A percentile compares a stretch with the other conserved stretches of the same genome.
These are phyloP conservation scores for Ceratosolen solmsi DNA, from an alignment of 1,140 invertebrate species.

Conservation along the genomic window DNA sequence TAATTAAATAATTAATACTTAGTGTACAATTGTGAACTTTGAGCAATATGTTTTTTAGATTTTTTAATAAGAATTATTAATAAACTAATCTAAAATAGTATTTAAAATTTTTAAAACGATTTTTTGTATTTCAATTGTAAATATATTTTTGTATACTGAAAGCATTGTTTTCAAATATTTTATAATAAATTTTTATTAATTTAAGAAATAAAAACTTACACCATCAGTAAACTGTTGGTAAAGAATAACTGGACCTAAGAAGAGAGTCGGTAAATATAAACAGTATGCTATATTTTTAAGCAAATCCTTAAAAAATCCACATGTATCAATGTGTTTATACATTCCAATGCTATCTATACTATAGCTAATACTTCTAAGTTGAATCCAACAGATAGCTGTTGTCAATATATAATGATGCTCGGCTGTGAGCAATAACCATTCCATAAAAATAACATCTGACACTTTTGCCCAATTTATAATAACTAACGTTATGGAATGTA, in stretches of 20 bases:
- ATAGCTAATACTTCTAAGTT: conserved; percentile 75
- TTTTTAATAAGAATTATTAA: no score
- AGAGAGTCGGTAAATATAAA: conserved; percentile 86
- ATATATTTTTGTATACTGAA: no score
- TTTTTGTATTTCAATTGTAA: no score
- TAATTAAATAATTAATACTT: no score
- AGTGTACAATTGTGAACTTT: no score
- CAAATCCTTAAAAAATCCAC: conserved; percentile 64
- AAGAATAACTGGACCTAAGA: conserved; percentile 85
- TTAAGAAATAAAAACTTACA: conserved; percentile 69
- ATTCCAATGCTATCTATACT: conserved; percentile 70
- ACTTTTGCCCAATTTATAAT: conserved; percentile 65
- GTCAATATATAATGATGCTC: conserved; percentile 69
- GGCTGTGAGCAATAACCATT: conserved; percentile 58
- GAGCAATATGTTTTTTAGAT: no score
- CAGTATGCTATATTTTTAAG: conserved; percentile 79
- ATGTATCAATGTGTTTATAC: conserved; percentile 57
- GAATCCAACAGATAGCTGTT: conserved; percentile 74
- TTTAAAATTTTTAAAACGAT: no score
- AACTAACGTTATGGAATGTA: conserved; percentile 63
- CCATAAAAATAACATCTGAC: conserved; percentile 60
- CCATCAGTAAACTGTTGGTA: conserved; percentile 79
- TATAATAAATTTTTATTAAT: no score
- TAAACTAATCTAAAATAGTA: no score
- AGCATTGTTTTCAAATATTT: no score